These are phyloP conservation scores for Apeira syringaria DNA, from an alignment of 2,888 invertebrate species.

Conservation along the genomic window DNA sequence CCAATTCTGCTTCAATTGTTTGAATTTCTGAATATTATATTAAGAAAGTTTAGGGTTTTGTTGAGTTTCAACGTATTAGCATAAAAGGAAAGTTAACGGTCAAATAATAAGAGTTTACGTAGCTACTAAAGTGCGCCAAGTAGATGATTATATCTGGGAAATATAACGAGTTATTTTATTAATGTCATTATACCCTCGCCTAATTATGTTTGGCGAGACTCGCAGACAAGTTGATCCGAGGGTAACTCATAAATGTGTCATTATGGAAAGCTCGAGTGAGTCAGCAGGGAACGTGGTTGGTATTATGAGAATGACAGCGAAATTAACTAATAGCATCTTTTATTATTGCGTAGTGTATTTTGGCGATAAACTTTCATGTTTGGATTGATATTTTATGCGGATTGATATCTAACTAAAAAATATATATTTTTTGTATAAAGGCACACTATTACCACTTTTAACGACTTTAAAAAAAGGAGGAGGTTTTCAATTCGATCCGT, in stretches of 20 bases:
- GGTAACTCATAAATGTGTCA: slow-evolving; percentile 31
- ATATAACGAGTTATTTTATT: slow-evolving; percentile 17
- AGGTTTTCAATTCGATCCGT: too few species aligned
- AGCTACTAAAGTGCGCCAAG: slow-evolving; percentile 1
- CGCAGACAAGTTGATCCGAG: slow-evolving; percentile 21
- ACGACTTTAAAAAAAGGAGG: too few species aligned
- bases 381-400: too few species aligned
- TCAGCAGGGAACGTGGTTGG: slow-evolving; percentile 10
- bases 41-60: slow-evolving; percentile 52
- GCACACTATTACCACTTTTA: too few species aligned
- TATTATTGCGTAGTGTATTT: neutral
- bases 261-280: slow-evolving; percentile 12
- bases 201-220: slow-evolving; percentile 26
- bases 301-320: slow-evolving; percentile 4
- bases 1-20: slow-evolving; percentile 45
- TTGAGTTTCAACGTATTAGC: slow-evolving; percentile 52
- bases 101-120: slow-evolving; percentile 38
- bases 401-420: too few species aligned
- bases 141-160: slow-evolving; percentile 6
- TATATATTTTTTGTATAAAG: too few species aligned
- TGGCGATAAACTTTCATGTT: neutral
- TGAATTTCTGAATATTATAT: slow-evolving; percentile 60
- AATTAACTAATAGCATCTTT: slow-evolving; percentile 6
- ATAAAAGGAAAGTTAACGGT: slow-evolving; percentile 56
- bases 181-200: slow-evolving; percentile 21